These are phyloP conservation scores for Atractosteus spatula DNA, from an alignment of 2,113 vertebrate species.

Conservation along the genomic window DNA sequence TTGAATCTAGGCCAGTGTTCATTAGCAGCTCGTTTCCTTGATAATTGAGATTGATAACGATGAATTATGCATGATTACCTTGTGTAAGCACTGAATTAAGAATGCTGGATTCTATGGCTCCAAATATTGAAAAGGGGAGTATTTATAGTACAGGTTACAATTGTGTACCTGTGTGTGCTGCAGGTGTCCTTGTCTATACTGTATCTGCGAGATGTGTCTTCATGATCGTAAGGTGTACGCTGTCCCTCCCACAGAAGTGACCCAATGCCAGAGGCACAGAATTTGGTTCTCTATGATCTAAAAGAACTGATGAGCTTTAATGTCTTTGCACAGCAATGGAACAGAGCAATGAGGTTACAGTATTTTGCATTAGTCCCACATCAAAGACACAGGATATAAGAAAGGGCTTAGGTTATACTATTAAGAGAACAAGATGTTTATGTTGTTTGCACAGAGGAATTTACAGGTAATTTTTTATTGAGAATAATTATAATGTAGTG, in stretches of 20 bases:
- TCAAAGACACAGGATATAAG: not conserved
- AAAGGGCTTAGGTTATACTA: not conserved
- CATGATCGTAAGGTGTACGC: no score
- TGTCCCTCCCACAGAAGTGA: not conserved
- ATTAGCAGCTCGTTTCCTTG: not conserved
- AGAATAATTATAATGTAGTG: no score
- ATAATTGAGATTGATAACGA: not conserved
- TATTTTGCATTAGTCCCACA: not conserved
- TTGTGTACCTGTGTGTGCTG: no score
- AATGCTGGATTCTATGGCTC: no score
- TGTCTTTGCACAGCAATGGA: not conserved
- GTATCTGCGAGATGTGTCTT: no score
- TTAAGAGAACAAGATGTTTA: not conserved
- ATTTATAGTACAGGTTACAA: no score
- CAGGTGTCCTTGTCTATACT: no score
- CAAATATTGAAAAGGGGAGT: no score
- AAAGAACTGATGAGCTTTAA: not conserved
- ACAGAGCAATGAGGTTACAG: not conserved
- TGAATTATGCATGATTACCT: no score
- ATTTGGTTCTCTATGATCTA: no score
- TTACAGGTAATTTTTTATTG: no score
- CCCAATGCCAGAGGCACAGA: not conserved
- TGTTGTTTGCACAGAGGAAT: constrained; percentile 25
- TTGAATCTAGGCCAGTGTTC: not conserved
- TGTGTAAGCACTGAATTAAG: no score